Conservation (phyloP, 2,113 vertebrate genomes). For the Mirounga angustirostris region DNA sequence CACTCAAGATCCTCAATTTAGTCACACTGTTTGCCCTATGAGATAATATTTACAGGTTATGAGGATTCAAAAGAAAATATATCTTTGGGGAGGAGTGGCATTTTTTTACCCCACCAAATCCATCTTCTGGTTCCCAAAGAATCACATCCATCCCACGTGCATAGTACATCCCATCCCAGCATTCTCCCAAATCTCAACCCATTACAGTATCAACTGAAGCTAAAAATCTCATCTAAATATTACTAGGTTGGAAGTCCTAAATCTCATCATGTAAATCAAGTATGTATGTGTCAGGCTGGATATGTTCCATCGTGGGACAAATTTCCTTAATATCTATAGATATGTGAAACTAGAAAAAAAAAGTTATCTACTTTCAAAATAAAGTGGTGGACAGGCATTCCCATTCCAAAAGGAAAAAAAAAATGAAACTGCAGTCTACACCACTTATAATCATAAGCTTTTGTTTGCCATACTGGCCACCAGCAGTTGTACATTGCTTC, state of each 20-base stretch:
- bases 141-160: background rate
- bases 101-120: background rate
- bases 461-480: background rate
- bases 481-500: background rate
- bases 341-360: background rate
- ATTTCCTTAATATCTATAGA: background rate
- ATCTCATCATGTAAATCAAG: background rate
- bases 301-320: background rate
- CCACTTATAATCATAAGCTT: background rate
- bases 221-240: background rate
- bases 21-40: background rate
- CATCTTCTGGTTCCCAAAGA: background rate
- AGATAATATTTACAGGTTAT: background rate
- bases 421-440: background rate
- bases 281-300: background rate
- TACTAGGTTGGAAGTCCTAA: background rate
- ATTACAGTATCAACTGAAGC: background rate
- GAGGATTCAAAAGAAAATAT: slow-evolving; percentile 15
- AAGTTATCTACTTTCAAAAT: background rate
- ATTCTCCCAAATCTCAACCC: background rate
- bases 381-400: background rate
- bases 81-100: background rate
- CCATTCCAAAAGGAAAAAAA: background rate
- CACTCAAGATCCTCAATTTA: background rate
- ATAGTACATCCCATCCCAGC: background rate